These are phyloP conservation scores for Chaetops frenatus DNA, from an alignment of 2,113 vertebrate genomes.

Conservation along the genomic window DNA sequence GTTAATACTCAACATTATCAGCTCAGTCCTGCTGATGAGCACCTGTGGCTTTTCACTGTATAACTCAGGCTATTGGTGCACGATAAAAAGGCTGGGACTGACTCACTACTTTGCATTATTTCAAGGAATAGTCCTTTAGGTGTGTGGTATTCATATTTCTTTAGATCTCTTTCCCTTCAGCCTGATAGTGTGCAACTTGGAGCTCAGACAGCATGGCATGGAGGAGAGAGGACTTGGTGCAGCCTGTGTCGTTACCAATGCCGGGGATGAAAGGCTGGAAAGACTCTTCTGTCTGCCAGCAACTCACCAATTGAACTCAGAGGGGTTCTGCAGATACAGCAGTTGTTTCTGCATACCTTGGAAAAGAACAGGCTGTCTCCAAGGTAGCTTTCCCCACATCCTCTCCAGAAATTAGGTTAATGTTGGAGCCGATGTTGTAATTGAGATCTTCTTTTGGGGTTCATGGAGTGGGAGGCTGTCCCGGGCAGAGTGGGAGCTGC, in stretches of 20 bases:
- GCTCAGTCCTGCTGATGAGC: not conserved
- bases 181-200: rapidly evolving
- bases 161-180: not conserved
- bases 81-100: not conserved
- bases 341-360: not conserved
- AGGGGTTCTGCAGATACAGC: no score
- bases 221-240: not conserved
- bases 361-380: not conserved
- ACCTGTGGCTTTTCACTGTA: rapidly evolving
- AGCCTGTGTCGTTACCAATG: rapidly evolving
- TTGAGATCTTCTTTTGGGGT: not conserved
- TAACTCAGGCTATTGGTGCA: not conserved
- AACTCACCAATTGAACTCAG: rapidly evolving
- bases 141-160: not conserved
- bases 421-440: not conserved
- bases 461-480: not conserved
- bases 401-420: not conserved
- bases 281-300: no score
- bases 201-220: not conserved
- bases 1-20: not conserved
- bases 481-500: not conserved
- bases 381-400: rapidly evolving
- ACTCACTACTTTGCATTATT: not conserved
- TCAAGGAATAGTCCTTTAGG: not conserved
- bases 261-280: not conserved